Evolutionary conservation across 1,140 invertebrate species (phyloP).

Genomic region (Gerris buenoi): DNA sequence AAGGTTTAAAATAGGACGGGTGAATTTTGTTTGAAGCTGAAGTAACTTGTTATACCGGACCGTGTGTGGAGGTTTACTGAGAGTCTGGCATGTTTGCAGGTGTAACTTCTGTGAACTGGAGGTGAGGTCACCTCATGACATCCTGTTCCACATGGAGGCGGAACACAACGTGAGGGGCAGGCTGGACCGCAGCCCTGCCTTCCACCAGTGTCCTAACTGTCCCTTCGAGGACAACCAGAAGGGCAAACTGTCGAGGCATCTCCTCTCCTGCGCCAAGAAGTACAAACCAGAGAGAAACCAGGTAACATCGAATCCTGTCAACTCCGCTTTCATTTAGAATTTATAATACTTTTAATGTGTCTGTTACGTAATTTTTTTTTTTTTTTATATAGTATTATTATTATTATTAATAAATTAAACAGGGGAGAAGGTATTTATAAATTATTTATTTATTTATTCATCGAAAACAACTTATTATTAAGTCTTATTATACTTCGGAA

Average conservation of each 20-base stretch:
- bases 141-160: conserved; percentile 80
- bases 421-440: too few species aligned
- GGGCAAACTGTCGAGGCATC: conserved; percentile 76
- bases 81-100: conserved; percentile 28
- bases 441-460: too few species aligned
- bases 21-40: not conserved
- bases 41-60: not conserved
- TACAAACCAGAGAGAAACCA: conserved; percentile 70
- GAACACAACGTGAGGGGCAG: conserved; percentile 69
- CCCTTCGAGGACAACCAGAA: conserved; percentile 89
- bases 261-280: conserved; percentile 76
- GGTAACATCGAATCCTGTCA: too few species aligned
- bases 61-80: not conserved
- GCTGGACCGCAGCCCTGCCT: conserved; percentile 66
- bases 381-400: too few species aligned
- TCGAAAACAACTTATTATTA: too few species aligned
- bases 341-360: too few species aligned
- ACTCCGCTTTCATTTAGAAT: too few species aligned
- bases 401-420: too few species aligned
- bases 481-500: too few species aligned
- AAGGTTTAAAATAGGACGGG: too few species aligned
- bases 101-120: conserved; percentile 78
- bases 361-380: too few species aligned
- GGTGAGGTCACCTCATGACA: conserved; percentile 69
- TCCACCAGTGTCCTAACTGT: conserved; percentile 86